Evolutionary conservation across 2,888 invertebrate genomes (phyloP), one percentile per base, ranked within the genome.

Genomic region (Aradus depressus): DNA sequence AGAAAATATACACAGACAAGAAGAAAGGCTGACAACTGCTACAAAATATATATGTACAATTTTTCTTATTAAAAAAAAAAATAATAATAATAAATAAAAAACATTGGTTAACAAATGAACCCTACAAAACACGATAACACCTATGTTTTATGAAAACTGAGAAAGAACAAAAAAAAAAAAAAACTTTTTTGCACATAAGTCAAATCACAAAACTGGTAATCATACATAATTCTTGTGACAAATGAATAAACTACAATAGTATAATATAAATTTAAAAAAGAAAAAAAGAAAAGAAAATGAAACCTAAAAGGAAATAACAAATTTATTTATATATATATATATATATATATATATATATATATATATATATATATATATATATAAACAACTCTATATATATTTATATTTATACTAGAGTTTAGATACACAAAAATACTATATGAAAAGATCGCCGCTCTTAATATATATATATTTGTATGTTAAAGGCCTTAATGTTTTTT

Each of bases 401-500:
- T n/a, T n/a, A n/a, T n/a, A n/a, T n/a, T n/a, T n/a, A n/a, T n/a
- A n/a, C n/a, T n/a, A n/a, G n/a, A n/a, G n/a, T n/a, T 51, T 43
- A 51, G 51, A 51, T 54, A 51, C 51, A 54, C 54, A 54, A 54
- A 54, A 51, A 54, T 51, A 54, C 51, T 54, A 54, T 54, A 51
- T 53, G 44, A 51, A 44, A 53, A 50, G 48, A 48, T 54, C 51
- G 51, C 54, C 34, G 39, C 26, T 51, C 34, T 44, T 44, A 25
- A 49, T 44, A 53, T 25, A 44, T 38, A 50, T 38, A 43, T 43
- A 38, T 38, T 25, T 21, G 19, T 18, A 44, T 44, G n/a, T 31
- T n/a, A n/a, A n/a, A n/a, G n/a, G n/a, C n/a, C n/a, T n/a, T n/a
- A n/a, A n/a, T n/a, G n/a, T n/a, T n/a, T n/a, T n/a, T n/a, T n/a